These are phyloP conservation scores for Sibirionetta formosa DNA, from an alignment of 2,797 vertebrate species.

Conservation along the genomic window DNA sequence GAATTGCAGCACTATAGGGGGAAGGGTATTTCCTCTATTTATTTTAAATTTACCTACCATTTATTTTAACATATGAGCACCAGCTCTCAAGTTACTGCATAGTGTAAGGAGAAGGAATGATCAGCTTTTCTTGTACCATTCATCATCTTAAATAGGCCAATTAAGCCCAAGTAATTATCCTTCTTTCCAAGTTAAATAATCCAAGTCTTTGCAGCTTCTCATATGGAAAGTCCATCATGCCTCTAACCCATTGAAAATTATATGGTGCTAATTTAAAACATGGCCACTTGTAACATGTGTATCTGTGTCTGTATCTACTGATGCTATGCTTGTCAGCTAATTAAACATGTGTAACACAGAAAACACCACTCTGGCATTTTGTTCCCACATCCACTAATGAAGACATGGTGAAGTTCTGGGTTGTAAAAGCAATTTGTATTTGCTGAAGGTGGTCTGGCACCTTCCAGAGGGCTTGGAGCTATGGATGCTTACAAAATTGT, in stretches of 20 bases:
- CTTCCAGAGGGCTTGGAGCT: background rate
- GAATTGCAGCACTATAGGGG: background rate
- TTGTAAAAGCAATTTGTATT: background rate
- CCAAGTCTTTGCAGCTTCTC: slow-evolving; percentile 68
- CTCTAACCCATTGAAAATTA: slow-evolving; percentile 51
- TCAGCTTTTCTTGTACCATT: slow-evolving; percentile 68
- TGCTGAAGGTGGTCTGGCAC: background rate
- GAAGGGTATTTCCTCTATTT: slow-evolving; percentile 56
- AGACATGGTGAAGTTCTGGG: background rate
- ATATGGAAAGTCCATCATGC: slow-evolving; percentile 64
- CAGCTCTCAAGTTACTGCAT: slow-evolving; percentile 38
- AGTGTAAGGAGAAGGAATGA: slow-evolving; percentile 58
- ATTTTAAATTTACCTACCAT: slow-evolving; percentile 67
- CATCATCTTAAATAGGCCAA: slow-evolving; percentile 73
- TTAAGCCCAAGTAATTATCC: slow-evolving; percentile 63
- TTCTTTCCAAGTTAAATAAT: slow-evolving; percentile 76
- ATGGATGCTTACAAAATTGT: fast-evolving
- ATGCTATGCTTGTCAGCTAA: background rate
- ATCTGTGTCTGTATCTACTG: slow-evolving; percentile 18
- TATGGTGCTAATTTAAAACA: slow-evolving; percentile 62
- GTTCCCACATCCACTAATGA: background rate
- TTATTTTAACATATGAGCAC: slow-evolving; percentile 65
- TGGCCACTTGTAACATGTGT: background rate
- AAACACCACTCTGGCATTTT: background rate
- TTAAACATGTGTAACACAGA: slow-evolving; percentile 30